Percentiles rank a stretch among this genome's conserved stretches.
phyloP scores from a whole-genome alignment of 2,888 invertebrate genomes.

The Sinopyrophorus schimmeli region DNA sequence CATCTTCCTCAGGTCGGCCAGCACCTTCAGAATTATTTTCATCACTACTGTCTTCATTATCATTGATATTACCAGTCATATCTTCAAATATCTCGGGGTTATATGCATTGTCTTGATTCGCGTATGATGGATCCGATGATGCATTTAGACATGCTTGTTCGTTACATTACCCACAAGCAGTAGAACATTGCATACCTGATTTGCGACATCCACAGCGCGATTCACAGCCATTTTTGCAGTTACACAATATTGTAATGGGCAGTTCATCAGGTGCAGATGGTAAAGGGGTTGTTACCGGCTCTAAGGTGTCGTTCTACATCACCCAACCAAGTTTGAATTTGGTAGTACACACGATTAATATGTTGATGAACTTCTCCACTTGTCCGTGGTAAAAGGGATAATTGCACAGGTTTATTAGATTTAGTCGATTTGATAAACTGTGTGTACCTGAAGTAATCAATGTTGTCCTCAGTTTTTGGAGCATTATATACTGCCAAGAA shows the following conservation, averaged over 20 bases:
- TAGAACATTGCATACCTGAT: conserved; percentile 32
- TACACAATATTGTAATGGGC: background rate
- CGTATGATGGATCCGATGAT: too few species aligned
- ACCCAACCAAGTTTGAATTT: conserved; percentile 30
- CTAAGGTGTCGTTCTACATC: conserved; percentile 8
- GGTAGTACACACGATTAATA: conserved; percentile 34
- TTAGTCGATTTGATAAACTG: conserved; percentile 40
- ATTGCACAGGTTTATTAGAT: conserved; percentile 42
- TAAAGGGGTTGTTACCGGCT: background rate
- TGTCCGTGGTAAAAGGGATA: conserved; percentile 43
- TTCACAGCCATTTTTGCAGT: background rate
- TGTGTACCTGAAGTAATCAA: conserved; percentile 23
- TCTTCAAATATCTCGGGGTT: too few species aligned
- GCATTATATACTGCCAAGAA: conserved; percentile 36
- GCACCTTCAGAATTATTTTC: too few species aligned
- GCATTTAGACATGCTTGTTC: too few species aligned
- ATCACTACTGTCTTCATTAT: too few species aligned
- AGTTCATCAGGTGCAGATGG: background rate
- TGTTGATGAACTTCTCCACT: conserved; percentile 42
- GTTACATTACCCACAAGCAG: conserved; percentile 14
- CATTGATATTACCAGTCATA: too few species aligned
- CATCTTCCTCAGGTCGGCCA: too few species aligned
- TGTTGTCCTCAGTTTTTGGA: conserved; percentile 36
- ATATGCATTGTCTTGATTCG: too few species aligned
- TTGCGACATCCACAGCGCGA: conserved; percentile 21